These are phyloP conservation scores for Lordiphosa collinella DNA, from an alignment of 1,140 invertebrate species.

Conservation along the genomic window DNA sequence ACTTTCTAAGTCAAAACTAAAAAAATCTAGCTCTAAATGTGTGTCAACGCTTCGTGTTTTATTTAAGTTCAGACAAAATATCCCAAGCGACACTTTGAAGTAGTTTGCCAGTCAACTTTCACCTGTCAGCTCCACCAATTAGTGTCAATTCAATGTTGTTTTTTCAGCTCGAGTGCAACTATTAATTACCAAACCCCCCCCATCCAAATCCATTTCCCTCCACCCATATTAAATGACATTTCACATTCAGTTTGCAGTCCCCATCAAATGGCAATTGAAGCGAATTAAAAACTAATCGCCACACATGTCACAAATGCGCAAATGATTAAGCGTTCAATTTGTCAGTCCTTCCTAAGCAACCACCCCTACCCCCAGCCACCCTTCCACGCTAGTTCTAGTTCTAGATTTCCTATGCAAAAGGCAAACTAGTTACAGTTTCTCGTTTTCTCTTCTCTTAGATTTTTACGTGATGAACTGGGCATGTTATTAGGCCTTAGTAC, in stretches of 20 bases:
- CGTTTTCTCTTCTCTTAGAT: slow-evolving; percentile 5
- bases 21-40: neutral
- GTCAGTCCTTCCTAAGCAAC: slow-evolving; percentile 4
- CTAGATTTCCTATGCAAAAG: slow-evolving; percentile 6
- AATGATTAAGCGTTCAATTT: slow-evolving; percentile 57
- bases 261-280: slow-evolving; percentile 43
- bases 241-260: slow-evolving; percentile 8
- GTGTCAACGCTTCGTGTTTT: slow-evolving; percentile 11
- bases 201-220: neutral
- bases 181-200: slow-evolving; percentile 5
- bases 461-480: slow-evolving; percentile 13
- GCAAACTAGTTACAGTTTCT: neutral
- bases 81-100: no score
- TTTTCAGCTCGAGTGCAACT: neutral
- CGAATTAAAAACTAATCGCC: slow-evolving; percentile 58
- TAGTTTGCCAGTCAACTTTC: slow-evolving; percentile 10
- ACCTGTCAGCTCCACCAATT: slow-evolving; percentile 23
- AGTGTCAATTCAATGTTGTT: slow-evolving; percentile 44
- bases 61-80: no score
- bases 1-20: no score
- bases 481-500: slow-evolving; percentile 12
- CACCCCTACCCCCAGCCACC: no score
- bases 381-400: no score
- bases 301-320: slow-evolving; percentile 29
- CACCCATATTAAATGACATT: slow-evolving; percentile 11